Conservation (phyloP, 92 coral and sea anemone species). For the Parazoanthus swiftii region DNA sequence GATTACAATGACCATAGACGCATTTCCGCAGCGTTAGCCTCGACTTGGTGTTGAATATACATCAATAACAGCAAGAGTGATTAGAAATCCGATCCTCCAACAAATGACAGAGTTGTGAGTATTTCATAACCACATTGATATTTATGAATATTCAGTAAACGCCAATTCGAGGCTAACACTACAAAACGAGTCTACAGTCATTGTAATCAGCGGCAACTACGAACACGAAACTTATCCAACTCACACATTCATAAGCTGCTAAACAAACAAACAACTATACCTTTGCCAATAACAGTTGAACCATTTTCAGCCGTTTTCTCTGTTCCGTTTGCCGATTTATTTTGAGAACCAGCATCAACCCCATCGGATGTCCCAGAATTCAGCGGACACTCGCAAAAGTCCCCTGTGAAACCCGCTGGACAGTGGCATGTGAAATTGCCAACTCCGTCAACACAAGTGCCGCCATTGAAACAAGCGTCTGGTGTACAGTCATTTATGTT, state of each 20-base stretch:
- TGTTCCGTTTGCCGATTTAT: constrained; percentile 28
- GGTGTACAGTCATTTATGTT: constrained; percentile 68
- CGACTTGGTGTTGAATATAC: too few species aligned
- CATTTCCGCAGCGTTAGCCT: too few species aligned
- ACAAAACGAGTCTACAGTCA: too few species aligned
- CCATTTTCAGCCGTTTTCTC: constrained; percentile 21
- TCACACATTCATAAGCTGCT: not conserved
- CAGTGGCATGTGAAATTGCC: constrained; percentile 64
- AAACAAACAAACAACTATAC: not conserved
- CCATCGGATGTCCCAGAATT: not conserved
- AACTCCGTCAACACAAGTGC: constrained; percentile 74
- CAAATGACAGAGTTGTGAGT: too few species aligned
- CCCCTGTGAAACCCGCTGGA: constrained; percentile 72
- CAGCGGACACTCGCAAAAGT: constrained; percentile 46
- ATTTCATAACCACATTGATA: too few species aligned
- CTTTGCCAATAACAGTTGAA: constrained; percentile 20
- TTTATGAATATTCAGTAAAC: too few species aligned
- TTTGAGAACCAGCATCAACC: constrained; percentile 3
- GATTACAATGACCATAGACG: too few species aligned
- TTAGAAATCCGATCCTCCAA: too few species aligned
- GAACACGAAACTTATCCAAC: not conserved
- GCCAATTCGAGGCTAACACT: too few species aligned
- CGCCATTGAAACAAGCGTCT: constrained; percentile 72
- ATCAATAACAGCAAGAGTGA: too few species aligned
- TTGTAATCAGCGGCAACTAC: too few species aligned